Evolutionary conservation across 2,113 vertebrate genomes (phyloP), one percentile per base, ranked within the genome.

Genomic region (Ancistrus triradiatus): DNA sequence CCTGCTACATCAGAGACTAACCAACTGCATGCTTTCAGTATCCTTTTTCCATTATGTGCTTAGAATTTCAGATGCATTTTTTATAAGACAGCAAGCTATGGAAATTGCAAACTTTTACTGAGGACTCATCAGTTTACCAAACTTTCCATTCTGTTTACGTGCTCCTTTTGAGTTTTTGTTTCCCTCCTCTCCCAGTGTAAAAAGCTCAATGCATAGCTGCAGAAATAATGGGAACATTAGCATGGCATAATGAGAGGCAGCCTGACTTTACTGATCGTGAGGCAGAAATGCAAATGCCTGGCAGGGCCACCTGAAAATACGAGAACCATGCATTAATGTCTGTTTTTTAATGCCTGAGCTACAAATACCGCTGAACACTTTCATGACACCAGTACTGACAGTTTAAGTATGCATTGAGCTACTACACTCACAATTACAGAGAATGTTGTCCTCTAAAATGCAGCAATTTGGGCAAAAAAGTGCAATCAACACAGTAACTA

Each of bases 141-240:
- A 66, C 47, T 64, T 56, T 38, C 13, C 33, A n/a, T 33, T 48
- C 35, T 35, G 35, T 60, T 69, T 52, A 69, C 46, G 42, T 56
- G 48, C 53, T 59, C 38, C 35, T 46, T 49, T 43, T 25, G 33
- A 35, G 14, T 17, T 21, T 49, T 70, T 13, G 28, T 40, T 51
- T 14, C 22, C 6, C 6, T 15, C 13, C 28, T 35, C 22, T 63
- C 18, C 25, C 40, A 56, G 40, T 63, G 63, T 59, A 64, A 69
- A 69, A 11, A 50, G 21, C 43, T 57, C 15, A 61, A 56, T 66
- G 46, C 61, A 66, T 38, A 65, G 49, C 62, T 62, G 61, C 66
- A 70, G 67, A 59, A 60, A 56, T 63, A 67, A 73, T 67, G 63
- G 53, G 56, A 56, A 70, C 66, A 73, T 66, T 73, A 70, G 47